Conservation (phyloP, 2,888 invertebrate genomes). For the Mactromeris polynyma region DNA sequence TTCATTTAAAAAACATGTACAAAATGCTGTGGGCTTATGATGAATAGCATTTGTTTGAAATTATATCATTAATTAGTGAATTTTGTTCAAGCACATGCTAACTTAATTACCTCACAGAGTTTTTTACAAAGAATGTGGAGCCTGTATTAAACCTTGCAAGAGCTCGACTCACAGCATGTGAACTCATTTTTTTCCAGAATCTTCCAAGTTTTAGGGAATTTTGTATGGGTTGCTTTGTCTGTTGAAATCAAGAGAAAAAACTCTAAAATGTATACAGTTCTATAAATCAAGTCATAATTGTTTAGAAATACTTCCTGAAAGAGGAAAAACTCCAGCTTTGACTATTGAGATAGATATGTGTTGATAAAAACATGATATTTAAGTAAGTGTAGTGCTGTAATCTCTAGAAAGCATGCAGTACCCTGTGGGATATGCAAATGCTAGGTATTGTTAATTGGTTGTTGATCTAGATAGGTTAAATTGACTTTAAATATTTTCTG, state of each 20-base stretch:
- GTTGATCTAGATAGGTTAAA: no score
- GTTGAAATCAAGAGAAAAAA: not conserved
- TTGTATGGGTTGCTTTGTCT: constrained; percentile 4
- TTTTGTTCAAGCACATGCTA: constrained; percentile 17
- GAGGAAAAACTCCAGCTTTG: no score
- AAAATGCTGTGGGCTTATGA: constrained; percentile 18
- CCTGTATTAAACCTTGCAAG: not conserved
- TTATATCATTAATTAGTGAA: constrained; percentile 13
- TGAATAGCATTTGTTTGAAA: not conserved
- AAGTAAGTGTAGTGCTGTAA: no score
- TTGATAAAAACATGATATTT: no score
- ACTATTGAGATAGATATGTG: no score
- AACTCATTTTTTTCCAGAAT: not conserved
- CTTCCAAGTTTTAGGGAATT: not conserved
- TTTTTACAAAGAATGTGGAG: constrained; percentile 8
- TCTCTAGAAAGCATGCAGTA: no score
- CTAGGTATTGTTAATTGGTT: no score
- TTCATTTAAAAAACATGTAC: not conserved
- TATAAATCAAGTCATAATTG: no score
- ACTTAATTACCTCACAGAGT: constrained; percentile 2
- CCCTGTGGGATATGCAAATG: no score
- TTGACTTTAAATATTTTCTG: no score
- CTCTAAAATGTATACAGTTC: no score
- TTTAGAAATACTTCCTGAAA: no score
- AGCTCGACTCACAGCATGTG: not conserved